Base-by-base conservation (phyloP, 2,888 invertebrate species). In the Microctonus brassicae region DNA sequence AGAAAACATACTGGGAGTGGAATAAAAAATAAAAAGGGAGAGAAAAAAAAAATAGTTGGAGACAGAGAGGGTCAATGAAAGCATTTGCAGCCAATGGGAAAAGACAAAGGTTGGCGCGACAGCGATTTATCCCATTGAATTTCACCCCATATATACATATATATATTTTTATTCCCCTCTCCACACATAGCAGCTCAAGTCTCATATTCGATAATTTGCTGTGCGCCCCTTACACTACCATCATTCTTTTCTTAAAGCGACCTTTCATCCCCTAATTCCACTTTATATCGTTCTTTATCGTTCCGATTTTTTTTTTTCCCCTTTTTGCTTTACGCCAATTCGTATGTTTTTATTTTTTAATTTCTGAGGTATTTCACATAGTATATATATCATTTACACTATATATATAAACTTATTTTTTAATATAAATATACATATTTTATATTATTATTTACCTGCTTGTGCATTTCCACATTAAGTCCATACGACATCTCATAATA, bases 401-500 rank as follows among this genome's bases (percentile, higher is more conserved):
- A n/a, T n/a, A n/a, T n/a, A n/a, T n/a, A n/a, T n/a, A n/a, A n/a
- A n/a, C n/a, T n/a, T 5, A 47, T 17, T 29, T 29, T 29, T 29
- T 5, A 5, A 29, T n/a, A 58, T 58, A 29, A n/a, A 29, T 58
- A 20, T 2, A 62, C 22, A 7, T 39, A 62, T 22, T 24, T 17
- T 17, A 17, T 42, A 53, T 34, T 13, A 52, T 47, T 52, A 20
- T 53, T 90, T 90, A 95, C 95, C 94, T 97, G 97, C 92, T 97
- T 97, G 89, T 97, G 97, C 96, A 97, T 96, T 91, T 98, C 98
- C 88, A 96, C 96, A 90, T 97, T 97, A 89, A 97, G 93, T 84
- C 97, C 97, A 90, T 97, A 97, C 71, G 97, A 97, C 97, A 97
- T 97, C 92, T 98, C 98, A 91, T 97, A 97, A 90, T 97, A 97